phyloP scores from a whole-genome alignment of 2,113 vertebrate species.

The Smithornis capensis region DNA sequence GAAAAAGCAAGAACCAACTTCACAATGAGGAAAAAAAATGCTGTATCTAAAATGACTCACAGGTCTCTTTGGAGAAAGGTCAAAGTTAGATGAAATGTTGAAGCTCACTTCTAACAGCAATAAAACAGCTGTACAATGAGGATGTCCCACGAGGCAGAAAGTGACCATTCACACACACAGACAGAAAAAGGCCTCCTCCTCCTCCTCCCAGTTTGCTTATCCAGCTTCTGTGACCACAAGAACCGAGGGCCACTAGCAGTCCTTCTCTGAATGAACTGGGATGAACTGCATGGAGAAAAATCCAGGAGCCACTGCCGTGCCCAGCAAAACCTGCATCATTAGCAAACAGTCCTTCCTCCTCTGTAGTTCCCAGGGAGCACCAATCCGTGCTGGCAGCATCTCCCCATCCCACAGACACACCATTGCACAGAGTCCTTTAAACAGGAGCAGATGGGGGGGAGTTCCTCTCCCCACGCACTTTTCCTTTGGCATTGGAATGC shows the following conservation, averaged over 20 bases:
- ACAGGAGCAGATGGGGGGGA: background rate
- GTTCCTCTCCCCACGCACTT: background rate
- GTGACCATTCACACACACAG: background rate
- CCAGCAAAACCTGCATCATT: background rate
- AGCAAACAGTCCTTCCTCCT: background rate
- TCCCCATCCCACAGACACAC: background rate
- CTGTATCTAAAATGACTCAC: background rate
- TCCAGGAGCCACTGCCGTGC: background rate
- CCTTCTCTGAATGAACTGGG: background rate
- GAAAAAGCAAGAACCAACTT: background rate
- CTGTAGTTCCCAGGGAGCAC: background rate
- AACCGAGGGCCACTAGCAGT: background rate
- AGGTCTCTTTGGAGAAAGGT: background rate
- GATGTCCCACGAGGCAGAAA: background rate
- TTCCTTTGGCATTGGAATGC: background rate
- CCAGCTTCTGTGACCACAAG: background rate
- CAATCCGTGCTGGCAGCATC: background rate
- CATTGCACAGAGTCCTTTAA: background rate
- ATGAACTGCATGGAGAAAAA: background rate
- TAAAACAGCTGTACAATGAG: background rate
- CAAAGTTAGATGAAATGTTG: background rate
- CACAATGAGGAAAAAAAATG: background rate
- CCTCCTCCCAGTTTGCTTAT: background rate
- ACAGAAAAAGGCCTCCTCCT: too few relatives aligned
- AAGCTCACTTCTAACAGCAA: background rate